These are phyloP conservation scores for Byasa hedistus DNA, from an alignment of 2,888 invertebrate species.

Conservation along the genomic window DNA sequence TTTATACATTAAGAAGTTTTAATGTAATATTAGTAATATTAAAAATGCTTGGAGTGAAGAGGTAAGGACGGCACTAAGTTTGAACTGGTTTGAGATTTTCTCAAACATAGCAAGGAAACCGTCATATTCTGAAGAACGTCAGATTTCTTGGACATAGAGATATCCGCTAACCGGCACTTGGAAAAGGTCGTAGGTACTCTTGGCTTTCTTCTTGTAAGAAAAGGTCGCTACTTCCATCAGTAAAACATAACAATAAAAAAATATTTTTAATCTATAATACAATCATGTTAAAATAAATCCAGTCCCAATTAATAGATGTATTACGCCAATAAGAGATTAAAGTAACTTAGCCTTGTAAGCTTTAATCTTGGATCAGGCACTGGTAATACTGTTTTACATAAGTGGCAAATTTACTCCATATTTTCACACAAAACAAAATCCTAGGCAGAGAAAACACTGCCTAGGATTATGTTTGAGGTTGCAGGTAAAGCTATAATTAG, in stretches of 20 bases:
- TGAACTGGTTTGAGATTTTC: no score
- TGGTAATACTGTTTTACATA: slow-evolving; percentile 33
- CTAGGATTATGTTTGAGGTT: slow-evolving; percentile 45
- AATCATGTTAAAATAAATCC: background rate
- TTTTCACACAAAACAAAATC: slow-evolving; percentile 34
- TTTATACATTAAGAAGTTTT: no score
- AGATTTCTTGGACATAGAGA: no score
- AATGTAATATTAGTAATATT: no score
- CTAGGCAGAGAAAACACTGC: slow-evolving; percentile 31
- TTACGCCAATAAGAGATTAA: slow-evolving; percentile 13
- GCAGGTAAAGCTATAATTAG: slow-evolving; percentile 71
- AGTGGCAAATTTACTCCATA: slow-evolving; percentile 36
- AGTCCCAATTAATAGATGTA: slow-evolving; percentile 4
- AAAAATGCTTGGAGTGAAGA: no score
- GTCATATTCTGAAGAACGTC: no score
- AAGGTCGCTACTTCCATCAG: no score
- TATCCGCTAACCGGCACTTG: no score
- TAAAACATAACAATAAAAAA: background rate
- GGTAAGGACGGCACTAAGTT: no score
- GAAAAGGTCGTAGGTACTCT: no score
- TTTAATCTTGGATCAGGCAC: slow-evolving; percentile 18
- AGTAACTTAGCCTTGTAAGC: slow-evolving; percentile 1
- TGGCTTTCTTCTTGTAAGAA: no score
- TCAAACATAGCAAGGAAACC: no score
- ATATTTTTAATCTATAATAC: background rate